Percentiles rank a stretch among this genome's conserved stretches.
Conservation (phyloP, 1,140 invertebrate genomes). For the Diprion similis region DNA sequence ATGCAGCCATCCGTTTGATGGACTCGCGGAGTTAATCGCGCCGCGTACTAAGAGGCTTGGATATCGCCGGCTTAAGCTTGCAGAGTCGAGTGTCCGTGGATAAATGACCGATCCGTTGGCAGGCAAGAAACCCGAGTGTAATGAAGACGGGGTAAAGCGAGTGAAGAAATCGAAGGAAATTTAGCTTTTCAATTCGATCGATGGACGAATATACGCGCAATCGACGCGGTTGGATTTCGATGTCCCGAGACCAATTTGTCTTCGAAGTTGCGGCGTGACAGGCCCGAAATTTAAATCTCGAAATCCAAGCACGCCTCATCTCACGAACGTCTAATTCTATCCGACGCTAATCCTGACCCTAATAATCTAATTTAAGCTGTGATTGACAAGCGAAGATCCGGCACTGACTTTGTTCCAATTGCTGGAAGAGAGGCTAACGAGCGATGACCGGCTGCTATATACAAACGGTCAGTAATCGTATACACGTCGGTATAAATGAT, state of each 20-base stretch:
- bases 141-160: too few species aligned
- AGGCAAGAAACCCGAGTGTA: too few species aligned
- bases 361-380: not conserved
- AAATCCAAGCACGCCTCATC: not conserved
- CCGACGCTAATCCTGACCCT: not conserved
- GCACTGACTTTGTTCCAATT: not conserved
- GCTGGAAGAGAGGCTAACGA: not conserved
- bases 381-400: slow-evolving; percentile 4
- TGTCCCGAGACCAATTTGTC: not conserved
- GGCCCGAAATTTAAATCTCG: not conserved
- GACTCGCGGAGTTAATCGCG: slow-evolving; percentile 1
- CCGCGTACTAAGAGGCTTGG: too few species aligned
- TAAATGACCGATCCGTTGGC: too few species aligned
- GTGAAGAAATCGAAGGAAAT: too few species aligned
- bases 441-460: not conserved
- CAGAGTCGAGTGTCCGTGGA: too few species aligned
- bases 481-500: too few species aligned
- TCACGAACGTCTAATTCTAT: not conserved
- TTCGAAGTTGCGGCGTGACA: not conserved
- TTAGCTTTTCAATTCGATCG: too few species aligned
- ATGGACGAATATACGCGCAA: too few species aligned
- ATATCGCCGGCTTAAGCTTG: too few species aligned
- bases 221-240: not conserved
- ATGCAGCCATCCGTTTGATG: not conserved
- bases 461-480: too few species aligned